Conservation (phyloP, 1,140 invertebrate genomes). For the Tetragnatha versicolor region DNA sequence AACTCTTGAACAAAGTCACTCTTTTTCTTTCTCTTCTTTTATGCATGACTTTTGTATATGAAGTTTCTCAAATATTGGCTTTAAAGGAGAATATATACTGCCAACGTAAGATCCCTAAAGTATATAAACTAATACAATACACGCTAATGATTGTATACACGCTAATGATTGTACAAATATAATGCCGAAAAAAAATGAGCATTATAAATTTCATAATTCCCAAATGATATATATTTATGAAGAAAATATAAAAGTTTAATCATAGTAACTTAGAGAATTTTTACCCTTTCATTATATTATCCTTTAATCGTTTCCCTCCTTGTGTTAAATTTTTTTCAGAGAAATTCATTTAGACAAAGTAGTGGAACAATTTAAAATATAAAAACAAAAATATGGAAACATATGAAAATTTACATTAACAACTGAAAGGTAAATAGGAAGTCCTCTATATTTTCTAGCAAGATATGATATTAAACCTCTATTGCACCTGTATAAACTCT, state of each 20-base stretch:
- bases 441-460: conserved; percentile 65
- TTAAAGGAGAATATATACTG: conserved; percentile 37
- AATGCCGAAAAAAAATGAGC: neutral
- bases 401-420: too few species aligned
- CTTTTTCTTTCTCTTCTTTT: conserved; percentile 10
- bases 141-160: neutral
- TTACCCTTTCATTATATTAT: too few species aligned
- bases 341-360: too few species aligned
- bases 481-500: conserved; percentile 65
- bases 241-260: too few species aligned
- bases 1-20: neutral
- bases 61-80: conserved; percentile 41
- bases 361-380: too few species aligned
- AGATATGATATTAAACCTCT: conserved; percentile 67
- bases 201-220: too few species aligned
- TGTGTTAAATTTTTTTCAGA: too few species aligned
- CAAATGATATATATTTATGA: too few species aligned
- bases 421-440: conserved; percentile 68
- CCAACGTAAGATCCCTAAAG: conserved; percentile 25
- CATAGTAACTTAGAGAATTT: too few species aligned
- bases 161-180: neutral
- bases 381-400: too few species aligned
- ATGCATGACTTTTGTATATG: neutral
- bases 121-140: neutral
- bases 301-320: too few species aligned